Evolutionary conservation across 2,113 vertebrate species (phyloP).

Genomic region (Chaetorhynchus papuensis): DNA sequence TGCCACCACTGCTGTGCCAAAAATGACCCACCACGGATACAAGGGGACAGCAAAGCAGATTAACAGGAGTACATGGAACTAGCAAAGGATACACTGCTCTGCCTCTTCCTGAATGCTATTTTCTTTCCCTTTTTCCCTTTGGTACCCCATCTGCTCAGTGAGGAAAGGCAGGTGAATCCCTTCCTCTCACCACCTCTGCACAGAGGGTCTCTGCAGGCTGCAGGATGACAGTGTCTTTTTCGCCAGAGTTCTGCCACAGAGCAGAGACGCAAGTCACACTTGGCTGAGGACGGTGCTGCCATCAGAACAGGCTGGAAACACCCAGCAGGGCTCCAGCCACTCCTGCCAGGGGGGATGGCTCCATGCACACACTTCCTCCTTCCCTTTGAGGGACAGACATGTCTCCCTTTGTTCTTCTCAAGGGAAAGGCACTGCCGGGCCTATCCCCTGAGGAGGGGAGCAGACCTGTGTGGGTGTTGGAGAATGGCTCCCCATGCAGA

Average conservation of each 20-base stretch:
- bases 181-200: not conserved
- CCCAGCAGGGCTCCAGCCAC: not conserved
- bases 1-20: not conserved
- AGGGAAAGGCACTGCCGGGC: accelerated
- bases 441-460: not conserved
- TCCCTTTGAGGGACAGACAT: not conserved
- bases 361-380: not conserved
- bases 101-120: not conserved
- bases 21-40: not conserved
- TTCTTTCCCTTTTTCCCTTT: not conserved
- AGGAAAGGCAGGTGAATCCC: not conserved
- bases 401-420: not conserved
- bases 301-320: not conserved
- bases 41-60: not conserved
- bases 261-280: not conserved
- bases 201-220: not conserved
- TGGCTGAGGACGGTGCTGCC: not conserved
- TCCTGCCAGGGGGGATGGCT: not conserved
- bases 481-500: not conserved
- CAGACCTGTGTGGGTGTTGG: not conserved
- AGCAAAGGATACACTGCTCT: not conserved
- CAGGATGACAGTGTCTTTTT: not conserved
- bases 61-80: not conserved
- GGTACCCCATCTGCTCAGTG: not conserved
- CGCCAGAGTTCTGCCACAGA: not conserved